Evolutionary conservation across 2,113 vertebrate species (phyloP).

Genomic region (Perca fluviatilis): DNA sequence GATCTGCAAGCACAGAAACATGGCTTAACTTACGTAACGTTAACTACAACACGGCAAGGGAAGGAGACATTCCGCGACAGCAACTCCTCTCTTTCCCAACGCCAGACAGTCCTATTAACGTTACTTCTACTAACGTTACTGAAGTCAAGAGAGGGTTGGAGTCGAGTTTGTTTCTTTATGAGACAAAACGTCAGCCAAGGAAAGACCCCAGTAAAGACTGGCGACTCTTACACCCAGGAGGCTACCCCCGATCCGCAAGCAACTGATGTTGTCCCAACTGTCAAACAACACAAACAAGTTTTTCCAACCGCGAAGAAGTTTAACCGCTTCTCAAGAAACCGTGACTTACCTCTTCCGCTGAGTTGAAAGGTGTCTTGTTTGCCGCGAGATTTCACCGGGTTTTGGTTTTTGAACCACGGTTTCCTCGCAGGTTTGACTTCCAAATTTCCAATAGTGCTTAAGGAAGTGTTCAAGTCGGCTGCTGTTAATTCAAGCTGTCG

Average conservation of each 20-base stretch:
- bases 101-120: background rate
- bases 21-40: conserved; percentile 32
- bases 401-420: background rate
- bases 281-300: conserved; percentile 5
- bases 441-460: conserved; percentile 27
- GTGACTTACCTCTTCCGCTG: conserved; percentile 59
- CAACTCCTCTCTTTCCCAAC: background rate
- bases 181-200: background rate
- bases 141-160: conserved; percentile 1
- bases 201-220: background rate
- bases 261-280: background rate
- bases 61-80: conserved; percentile 32
- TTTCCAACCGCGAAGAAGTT: background rate
- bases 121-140: background rate
- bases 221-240: background rate
- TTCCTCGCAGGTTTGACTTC: background rate
- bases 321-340: background rate
- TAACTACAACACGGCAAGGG: background rate
- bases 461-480: conserved; percentile 67
- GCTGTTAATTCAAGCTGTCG: background rate
- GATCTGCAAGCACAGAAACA: conserved; percentile 6
- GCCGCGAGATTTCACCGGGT: background rate
- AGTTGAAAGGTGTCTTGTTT: background rate
- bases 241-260: too few species aligned
- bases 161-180: background rate